Conservation (phyloP, 2,797 vertebrate genomes). For the Coregonus suidteri region DNA sequence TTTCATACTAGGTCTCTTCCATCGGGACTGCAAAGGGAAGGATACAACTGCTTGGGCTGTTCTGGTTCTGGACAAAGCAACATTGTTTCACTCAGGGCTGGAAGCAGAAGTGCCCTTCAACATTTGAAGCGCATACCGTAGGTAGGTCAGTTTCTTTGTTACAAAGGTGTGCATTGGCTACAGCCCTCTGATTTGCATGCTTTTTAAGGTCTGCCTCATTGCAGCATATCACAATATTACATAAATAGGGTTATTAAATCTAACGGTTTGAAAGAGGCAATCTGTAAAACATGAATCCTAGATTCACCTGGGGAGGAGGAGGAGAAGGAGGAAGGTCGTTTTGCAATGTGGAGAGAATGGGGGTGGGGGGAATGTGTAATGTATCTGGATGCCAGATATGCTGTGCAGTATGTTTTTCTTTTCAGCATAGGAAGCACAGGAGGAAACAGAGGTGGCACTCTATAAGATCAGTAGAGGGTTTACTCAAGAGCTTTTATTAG, state of each 20-base stretch:
- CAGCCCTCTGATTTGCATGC: background rate
- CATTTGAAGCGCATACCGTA: constrained; percentile 34
- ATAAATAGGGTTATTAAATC: constrained; percentile 15
- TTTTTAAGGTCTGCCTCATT: background rate
- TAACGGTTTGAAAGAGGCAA: background rate
- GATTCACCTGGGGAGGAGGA: background rate
- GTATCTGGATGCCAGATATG: background rate
- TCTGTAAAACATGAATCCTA: too few relatives aligned
- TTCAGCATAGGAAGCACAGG: background rate
- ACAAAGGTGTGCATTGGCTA: background rate
- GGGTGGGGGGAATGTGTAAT: background rate
- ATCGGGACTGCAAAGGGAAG: constrained; percentile 22
- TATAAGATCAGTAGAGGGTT: background rate
- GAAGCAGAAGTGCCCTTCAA: constrained; percentile 21
- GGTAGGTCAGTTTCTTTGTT: constrained; percentile 52
- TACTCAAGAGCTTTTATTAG: background rate
- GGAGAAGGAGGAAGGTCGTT: background rate
- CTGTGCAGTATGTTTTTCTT: background rate
- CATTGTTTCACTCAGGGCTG: constrained; percentile 8
- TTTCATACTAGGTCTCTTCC: constrained; percentile 19
- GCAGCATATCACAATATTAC: constrained; percentile 12
- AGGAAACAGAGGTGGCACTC: background rate
- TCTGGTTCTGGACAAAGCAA: constrained; percentile 16
- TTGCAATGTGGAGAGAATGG: constrained; percentile 17
- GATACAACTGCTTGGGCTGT: constrained; percentile 18